phyloP scores from a whole-genome alignment of 2,113 vertebrate species.

The Leiothrix lutea region DNA sequence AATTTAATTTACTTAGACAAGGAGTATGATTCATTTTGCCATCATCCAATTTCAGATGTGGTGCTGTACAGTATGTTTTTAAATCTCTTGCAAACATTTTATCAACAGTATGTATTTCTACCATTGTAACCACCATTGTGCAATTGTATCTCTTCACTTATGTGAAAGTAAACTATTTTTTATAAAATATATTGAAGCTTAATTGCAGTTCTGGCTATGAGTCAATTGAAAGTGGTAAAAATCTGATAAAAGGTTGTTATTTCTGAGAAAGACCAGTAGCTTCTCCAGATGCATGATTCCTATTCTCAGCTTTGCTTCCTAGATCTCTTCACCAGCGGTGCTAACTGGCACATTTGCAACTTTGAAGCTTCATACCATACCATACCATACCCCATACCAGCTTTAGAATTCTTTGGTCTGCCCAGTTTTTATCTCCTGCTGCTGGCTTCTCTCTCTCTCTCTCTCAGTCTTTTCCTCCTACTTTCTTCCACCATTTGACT shows the following conservation, averaged over 20 bases:
- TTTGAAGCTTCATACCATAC: background rate
- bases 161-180: slow-evolving; percentile 86
- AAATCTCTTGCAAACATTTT: slow-evolving; percentile 78
- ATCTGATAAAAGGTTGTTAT: background rate
- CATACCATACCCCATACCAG: too few relatives aligned
- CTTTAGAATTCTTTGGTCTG: background rate
- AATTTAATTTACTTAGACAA: slow-evolving; percentile 66
- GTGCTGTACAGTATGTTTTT: slow-evolving; percentile 80
- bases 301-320: background rate
- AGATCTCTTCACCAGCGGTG: background rate
- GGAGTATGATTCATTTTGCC: slow-evolving; percentile 59
- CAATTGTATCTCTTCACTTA: slow-evolving; percentile 80
- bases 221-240: slow-evolving; percentile 28
- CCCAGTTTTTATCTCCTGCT: background rate
- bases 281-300: background rate
- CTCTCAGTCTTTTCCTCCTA: background rate
- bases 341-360: background rate
- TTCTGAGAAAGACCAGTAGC: background rate
- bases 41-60: slow-evolving; percentile 73
- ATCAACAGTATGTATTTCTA: slow-evolving; percentile 76
- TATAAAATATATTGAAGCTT: slow-evolving; percentile 80
- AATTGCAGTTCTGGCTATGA: slow-evolving; percentile 50
- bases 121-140: slow-evolving; percentile 81
- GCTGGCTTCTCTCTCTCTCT: background rate
- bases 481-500: background rate